Conservation (phyloP, 2,888 invertebrate species). For the Escarpia spicata region DNA sequence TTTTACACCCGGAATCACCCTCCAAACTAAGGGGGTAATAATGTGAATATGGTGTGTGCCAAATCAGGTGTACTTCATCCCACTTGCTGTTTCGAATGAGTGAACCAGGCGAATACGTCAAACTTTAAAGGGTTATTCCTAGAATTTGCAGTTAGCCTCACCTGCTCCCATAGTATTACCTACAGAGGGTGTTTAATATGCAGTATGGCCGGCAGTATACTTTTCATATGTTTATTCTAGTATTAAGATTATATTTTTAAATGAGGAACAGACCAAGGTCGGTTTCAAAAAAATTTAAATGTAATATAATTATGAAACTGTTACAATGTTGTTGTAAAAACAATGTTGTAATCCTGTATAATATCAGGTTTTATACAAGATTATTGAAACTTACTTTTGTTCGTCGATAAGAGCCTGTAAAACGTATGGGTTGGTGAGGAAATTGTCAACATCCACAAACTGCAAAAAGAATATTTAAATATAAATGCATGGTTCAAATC, state of each 20-base stretch:
- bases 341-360: neutral
- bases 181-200: too few relatives aligned
- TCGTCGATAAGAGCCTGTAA: conserved; percentile 71
- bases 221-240: too few relatives aligned
- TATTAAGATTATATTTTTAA: neutral
- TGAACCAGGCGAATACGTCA: too few relatives aligned
- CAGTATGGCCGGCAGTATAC: too few relatives aligned
- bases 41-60: too few relatives aligned
- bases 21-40: too few relatives aligned
- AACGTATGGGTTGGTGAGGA: conserved; percentile 66
- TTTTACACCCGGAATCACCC: too few relatives aligned
- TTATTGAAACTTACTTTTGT: conserved; percentile 37
- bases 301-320: neutral
- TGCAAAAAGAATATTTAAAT: conserved; percentile 38
- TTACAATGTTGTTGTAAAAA: neutral
- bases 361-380: neutral
- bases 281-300: neutral
- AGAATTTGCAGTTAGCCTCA: too few relatives aligned
- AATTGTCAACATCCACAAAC: conserved; percentile 63
- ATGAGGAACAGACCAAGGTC: neutral
- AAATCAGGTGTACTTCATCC: too few relatives aligned
- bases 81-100: too few relatives aligned
- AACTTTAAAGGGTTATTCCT: too few relatives aligned
- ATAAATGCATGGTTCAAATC: neutral
- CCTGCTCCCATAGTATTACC: too few relatives aligned